phyloP scores from a whole-genome alignment of 1,140 invertebrate species.

The Zaprionus capensis region DNA sequence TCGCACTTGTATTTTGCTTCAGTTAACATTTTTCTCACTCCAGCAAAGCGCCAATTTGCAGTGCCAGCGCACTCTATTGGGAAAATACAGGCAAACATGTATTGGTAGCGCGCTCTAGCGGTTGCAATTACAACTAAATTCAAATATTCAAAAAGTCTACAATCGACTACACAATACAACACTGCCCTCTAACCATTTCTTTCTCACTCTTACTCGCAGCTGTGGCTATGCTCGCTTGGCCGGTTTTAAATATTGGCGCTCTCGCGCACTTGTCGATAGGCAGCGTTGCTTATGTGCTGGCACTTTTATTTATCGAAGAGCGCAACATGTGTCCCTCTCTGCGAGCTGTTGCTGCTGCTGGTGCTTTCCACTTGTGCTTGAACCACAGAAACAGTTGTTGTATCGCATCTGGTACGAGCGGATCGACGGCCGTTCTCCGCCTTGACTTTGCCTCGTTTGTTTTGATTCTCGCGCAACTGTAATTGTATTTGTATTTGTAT shows the following conservation, averaged over 20 bases:
- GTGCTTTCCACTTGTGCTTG: conserved; percentile 22
- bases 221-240: too few species aligned
- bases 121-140: not conserved
- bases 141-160: not conserved
- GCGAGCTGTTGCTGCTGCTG: conserved; percentile 1
- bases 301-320: conserved; percentile 15
- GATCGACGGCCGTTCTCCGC: conserved; percentile 12
- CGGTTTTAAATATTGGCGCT: not conserved
- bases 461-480: conserved; percentile 25
- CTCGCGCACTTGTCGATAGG: not conserved
- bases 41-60: not conserved
- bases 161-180: not conserved
- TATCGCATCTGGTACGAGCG: conserved; percentile 22
- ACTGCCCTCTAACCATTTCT: not conserved
- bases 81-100: not conserved
- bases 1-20: not conserved
- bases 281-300: not conserved
- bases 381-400: conserved; percentile 36
- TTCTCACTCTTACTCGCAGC: not conserved
- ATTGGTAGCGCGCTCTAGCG: conserved; percentile 3
- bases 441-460: conserved; percentile 19
- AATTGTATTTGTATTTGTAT: conserved; percentile 1
- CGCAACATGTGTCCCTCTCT: conserved; percentile 24
- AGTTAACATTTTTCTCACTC: not conserved
- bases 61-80: not conserved